Base-by-base conservation (phyloP, 2,113 vertebrate species). In the Notarius quadriscutis region DNA sequence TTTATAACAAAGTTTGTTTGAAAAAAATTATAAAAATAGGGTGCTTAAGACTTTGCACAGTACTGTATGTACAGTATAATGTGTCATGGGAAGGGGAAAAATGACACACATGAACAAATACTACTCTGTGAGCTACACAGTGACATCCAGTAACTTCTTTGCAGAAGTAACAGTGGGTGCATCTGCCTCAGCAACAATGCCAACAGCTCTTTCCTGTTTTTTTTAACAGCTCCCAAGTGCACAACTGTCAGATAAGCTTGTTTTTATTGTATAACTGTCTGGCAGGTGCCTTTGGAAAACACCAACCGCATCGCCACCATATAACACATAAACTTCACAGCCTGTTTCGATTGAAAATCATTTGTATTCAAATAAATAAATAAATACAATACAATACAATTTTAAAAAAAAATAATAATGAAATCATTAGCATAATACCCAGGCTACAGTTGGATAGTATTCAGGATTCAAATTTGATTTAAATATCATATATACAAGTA, bases 161-260 rank as follows among this genome's bases (percentile, higher is more conserved):
- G 81, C 87, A 87, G 83, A 89, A 89, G 89, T 81, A 63, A 62
- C 65, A 75, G 65, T 74, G 81, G 51, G 14, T 27, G 30, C 88
- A 89, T 84, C 86, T 90, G 86, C 58, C 80, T 84, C 30, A 25
- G 82, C 58, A 7, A 89, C 72, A 50, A 84, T 84, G 79, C 86
- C 84, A 89, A 85, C 87, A 72, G 83, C 89, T 87, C 86, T 88
- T 91, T 91, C 91, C 87, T 91, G 90, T 92, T 92, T 87, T 92
- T 87, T 81, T 81, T 25, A 81, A 77, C 88, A 65, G 86, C 62
- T 87, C 81, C 84, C 86, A 91, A 90, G 84, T 34, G 89, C 88
- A 87, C 80, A 92, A 90, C 89, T 89, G 90, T 74, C 85, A 92
- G 41, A 88, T 51, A 8, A 58, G 55, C n/a, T 75, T 91, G 85